These are phyloP conservation scores for Cyanistes caeruleus DNA, from an alignment of 2,113 vertebrate genomes.

Conservation along the genomic window DNA sequence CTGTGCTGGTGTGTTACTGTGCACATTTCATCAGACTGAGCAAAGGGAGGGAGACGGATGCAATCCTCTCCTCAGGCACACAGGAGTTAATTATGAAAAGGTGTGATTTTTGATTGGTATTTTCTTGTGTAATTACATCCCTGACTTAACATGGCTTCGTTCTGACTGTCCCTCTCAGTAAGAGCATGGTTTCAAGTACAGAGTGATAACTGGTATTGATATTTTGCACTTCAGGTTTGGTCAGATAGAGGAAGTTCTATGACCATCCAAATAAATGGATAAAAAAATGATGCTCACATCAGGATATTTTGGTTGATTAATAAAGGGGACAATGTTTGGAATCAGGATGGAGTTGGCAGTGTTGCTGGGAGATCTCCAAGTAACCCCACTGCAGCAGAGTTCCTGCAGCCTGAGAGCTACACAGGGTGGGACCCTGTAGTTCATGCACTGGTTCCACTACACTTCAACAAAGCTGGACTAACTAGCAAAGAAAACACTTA, in stretches of 20 bases:
- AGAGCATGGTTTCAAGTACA: neutral
- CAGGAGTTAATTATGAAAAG: neutral
- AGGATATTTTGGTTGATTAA: neutral
- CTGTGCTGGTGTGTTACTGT: neutral
- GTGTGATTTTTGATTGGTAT: neutral
- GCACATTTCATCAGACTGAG: neutral
- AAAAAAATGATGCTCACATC: neutral
- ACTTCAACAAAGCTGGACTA: neutral
- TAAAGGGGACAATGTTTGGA: neutral
- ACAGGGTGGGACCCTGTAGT: accelerated
- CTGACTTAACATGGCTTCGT: neutral
- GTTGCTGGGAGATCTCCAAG: neutral
- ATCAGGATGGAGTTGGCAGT: neutral
- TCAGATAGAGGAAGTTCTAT: neutral
- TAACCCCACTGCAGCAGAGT: accelerated
- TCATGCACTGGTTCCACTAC: neutral
- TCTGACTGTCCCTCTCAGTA: neutral
- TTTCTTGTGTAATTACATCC: slow-evolving; percentile 16
- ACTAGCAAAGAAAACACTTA: neutral
- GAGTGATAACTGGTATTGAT: neutral
- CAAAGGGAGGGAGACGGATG: neutral
- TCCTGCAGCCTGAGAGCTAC: neutral
- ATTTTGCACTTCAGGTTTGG: neutral
- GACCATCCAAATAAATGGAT: neutral
- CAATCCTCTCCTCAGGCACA: neutral